Evolutionary conservation across 2,888 invertebrate genomes (phyloP), one percentile per base, ranked within the genome.

Genomic region (Philopedon plagiatum): DNA sequence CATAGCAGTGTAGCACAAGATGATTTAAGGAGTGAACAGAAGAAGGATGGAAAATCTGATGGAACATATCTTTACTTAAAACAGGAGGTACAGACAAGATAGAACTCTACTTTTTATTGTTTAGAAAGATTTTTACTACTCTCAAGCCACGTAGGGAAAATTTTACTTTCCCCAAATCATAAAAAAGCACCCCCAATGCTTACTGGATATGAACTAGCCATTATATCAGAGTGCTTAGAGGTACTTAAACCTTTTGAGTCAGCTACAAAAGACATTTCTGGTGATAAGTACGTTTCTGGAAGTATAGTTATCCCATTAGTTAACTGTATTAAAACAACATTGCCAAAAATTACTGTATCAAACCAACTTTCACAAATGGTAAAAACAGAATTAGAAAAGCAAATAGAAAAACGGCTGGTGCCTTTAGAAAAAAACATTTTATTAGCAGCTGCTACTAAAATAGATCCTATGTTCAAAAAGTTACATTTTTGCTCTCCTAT

Each of bases 91-190:
- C 46, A 23, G 9, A 62, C 62, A 15, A 2, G 62, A 3, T 62
- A 49, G 46, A 62, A 62, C 26, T 62, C 62, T 5, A 62, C 62
- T 5, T 62, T 26, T 32, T 62, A 62, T 49, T 62, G 62, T 49
- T 18, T 57, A 57, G 34, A 57, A 37, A 32, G 57, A 18, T 57
- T 57, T 18, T 32, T 57, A 18, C 4, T 15, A 5, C 49, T 62
- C 2, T 5, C 62, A 49, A 32, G 49, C 11, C 62, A 62, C 18
- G 19, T 62, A 21, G 62, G 49, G 2, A 49, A 49, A 49, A 62
- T 62, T 26, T 29, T 62, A 49, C 49, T 62, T 41, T 23, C 13
- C 13, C 21, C n/a, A 37, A 37, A 19, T 49, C 49, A 62, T 19
- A 62, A 49, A n/a, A 62, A 49, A 49, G 62, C 49, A 26, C 62